These are phyloP conservation scores for Actinia equina DNA, from an alignment of 64 coral and sea anemone species.

Conservation along the genomic window DNA sequence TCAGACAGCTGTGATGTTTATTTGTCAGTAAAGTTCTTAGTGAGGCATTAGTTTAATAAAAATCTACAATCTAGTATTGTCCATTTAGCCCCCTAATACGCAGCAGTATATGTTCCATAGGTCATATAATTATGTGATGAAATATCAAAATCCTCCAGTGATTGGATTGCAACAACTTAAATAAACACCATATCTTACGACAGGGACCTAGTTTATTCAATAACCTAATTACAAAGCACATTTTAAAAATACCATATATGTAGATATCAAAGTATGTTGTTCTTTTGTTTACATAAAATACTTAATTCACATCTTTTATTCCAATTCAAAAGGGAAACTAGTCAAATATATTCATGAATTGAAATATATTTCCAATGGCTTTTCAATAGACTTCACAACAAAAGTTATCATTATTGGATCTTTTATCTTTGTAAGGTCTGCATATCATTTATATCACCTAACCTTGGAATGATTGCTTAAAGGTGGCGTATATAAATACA, in stretches of 20 bases:
- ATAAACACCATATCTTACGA: not conserved
- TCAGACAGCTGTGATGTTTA: too few relatives aligned
- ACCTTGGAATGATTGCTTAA: not conserved
- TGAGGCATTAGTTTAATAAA: too few relatives aligned
- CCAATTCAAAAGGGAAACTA: not conserved
- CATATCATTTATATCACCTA: not conserved
- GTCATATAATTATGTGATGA: not conserved
- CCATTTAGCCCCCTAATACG: too few relatives aligned
- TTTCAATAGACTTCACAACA: not conserved
- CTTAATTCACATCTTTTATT: not conserved
- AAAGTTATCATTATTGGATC: not conserved
- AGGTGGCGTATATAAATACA: not conserved
- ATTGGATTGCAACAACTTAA: not conserved
- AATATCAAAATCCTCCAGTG: not conserved
- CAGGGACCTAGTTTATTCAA: not conserved
- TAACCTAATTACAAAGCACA: not conserved
- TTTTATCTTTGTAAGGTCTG: not conserved
- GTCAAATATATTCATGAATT: not conserved
- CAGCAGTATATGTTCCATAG: too few relatives aligned
- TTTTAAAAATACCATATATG: not conserved
- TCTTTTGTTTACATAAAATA: not conserved
- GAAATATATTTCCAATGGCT: not conserved
- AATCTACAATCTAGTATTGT: too few relatives aligned
- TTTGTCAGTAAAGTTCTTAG: too few relatives aligned
- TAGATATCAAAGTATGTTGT: not conserved